These are phyloP conservation scores for Danio jaintianensis DNA, from an alignment of 2,797 vertebrate genomes.

Conservation along the genomic window DNA sequence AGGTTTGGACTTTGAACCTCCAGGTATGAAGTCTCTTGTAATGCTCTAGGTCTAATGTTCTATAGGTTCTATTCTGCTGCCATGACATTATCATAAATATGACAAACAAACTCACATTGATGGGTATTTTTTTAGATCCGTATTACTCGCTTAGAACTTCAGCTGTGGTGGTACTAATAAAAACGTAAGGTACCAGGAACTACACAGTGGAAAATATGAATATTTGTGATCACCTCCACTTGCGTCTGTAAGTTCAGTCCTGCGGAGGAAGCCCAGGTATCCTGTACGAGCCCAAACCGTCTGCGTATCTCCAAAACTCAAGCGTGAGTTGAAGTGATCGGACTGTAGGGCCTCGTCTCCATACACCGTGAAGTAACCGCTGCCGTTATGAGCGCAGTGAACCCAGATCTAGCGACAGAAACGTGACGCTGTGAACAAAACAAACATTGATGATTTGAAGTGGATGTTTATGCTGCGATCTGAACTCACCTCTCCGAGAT, in stretches of 20 bases:
- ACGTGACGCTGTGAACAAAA: background rate
- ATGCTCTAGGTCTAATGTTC: no score
- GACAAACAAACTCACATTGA: no score
- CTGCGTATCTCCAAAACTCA: conserved; percentile 97
- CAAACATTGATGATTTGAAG: background rate
- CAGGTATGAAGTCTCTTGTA: no score
- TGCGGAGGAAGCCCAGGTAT: conserved; percentile 94
- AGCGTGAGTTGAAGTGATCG: conserved; percentile 94
- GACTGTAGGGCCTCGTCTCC: conserved; percentile 96
- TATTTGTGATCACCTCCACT: conserved; percentile 85
- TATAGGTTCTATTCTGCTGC: no score
- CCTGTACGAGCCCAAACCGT: conserved; percentile 95
- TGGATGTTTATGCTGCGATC: background rate
- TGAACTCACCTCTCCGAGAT: conserved; percentile 91
- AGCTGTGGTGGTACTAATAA: no score
- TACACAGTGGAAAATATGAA: background rate
- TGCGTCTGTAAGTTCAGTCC: conserved; percentile 97
- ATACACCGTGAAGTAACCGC: conserved; percentile 96
- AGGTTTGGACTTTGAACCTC: no score
- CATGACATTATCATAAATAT: no score
- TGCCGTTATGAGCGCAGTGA: conserved; percentile 95
- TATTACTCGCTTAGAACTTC: no score
- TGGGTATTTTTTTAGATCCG: no score
- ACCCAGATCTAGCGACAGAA: conserved; percentile 90
- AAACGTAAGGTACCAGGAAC: no score